These are phyloP conservation scores for Hypomesus transpacificus DNA, from an alignment of 2,113 vertebrate species.

Conservation along the genomic window DNA sequence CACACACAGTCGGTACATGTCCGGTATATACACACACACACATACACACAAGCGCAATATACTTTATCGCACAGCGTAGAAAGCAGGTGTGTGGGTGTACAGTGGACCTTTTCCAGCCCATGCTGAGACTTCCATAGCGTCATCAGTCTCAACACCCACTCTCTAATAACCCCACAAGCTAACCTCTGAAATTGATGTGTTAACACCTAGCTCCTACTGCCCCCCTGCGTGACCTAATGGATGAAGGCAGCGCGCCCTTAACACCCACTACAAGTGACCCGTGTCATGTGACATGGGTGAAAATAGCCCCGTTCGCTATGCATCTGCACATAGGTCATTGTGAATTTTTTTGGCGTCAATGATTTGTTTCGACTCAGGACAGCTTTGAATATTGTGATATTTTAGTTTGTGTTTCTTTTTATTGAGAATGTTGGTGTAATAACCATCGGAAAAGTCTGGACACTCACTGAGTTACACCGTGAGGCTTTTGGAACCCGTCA, in stretches of 20 bases:
- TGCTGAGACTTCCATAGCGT: slow-evolving; percentile 25
- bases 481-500: no score
- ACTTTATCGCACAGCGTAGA: slow-evolving; percentile 41
- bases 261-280: not conserved
- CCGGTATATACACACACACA: not conserved
- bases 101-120: slow-evolving; percentile 18
- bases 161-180: slow-evolving; percentile 47
- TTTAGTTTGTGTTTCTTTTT: no score
- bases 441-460: no score
- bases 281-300: not conserved
- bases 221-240: slow-evolving; percentile 33
- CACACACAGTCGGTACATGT: not conserved
- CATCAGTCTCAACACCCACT: slow-evolving; percentile 42
- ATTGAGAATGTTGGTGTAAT: no score
- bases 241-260: not conserved
- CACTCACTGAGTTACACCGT: no score
- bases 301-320: slow-evolving; percentile 1
- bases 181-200: slow-evolving; percentile 27
- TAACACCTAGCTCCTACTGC: slow-evolving; percentile 33
- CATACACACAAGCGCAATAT: slow-evolving; percentile 18
- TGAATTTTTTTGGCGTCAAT: no score
- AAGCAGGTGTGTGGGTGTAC: slow-evolving; percentile 45
- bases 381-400: no score
- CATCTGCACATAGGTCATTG: not conserved
- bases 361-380: no score